Base-by-base conservation (phyloP, 2,113 vertebrate genomes). In the Channa argus region DNA sequence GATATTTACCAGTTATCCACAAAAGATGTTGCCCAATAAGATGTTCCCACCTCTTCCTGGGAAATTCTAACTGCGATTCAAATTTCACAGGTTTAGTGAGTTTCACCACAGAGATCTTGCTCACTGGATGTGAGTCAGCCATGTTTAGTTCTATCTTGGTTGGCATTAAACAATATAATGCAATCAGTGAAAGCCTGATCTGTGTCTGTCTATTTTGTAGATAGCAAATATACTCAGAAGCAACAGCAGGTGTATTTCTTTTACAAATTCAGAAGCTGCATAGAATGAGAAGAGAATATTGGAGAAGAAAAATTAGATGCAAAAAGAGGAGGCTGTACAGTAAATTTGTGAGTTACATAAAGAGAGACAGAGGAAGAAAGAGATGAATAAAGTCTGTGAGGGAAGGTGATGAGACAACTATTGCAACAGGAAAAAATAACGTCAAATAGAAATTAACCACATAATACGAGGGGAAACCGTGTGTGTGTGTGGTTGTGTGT, bases 291-390 rank as follows among this genome's bases (percentile, higher is more conserved):
- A 8, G 33, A 15, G 24, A 24, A 24, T 24, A 24, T 24, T 24
- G 41, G 14, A 43, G 55, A 44, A 63, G 45, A 60, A 50, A 47
- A 66, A 66, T 37, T 33, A 49, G 52, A 41, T 58, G 51, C 0
- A 5, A 41, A 55, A 52, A 52, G 15, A 36, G 11, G 45, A 43
- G 39, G 53, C 15, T n/a, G 61, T 12, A n/a, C 51, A 6, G 47
- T 15, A 43, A 63, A 77, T 58, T 0, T 41, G 71, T 64, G 60
- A 12, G 44, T 61, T 56, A 8, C 52, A 24, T 63, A 71, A 66
- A 83, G 56, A 63, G 53, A 80, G 58, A 68, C 2, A 1, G 52
- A 46, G 63, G 59, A 47, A 47, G 60, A 43, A 24, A 24, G 65
- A 52, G 51, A 39, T 50, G 74, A 74, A 64, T 41, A 61, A 10